Base-by-base conservation (phyloP, 2,888 invertebrate species). In the Chrysolina americana region DNA sequence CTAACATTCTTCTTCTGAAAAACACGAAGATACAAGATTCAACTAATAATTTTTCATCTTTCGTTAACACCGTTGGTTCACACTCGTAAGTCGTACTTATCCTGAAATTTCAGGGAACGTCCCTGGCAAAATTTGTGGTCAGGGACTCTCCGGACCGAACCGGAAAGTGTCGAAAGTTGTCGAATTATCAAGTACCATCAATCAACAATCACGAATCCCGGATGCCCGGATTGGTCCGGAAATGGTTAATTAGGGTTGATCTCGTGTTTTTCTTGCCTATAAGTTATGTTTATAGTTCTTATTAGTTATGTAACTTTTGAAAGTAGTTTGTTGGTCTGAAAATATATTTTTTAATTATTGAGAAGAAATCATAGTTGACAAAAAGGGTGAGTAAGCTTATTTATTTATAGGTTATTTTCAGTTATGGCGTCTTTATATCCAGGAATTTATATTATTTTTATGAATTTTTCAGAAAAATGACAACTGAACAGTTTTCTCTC, bases 401-500 rank as follows among this genome's bases (percentile, higher is more conserved):
- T 76, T 79, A 77, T 79, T 80, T 81, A 71, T 81, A 81, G 81
- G 81, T 82, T 83, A 81, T 73, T 79, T 79, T 74, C 70, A 75
- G 76, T 36, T 68, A 78, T 81, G 78, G 79, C 78, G 78, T 76
- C 75, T 77, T 68, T 13, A n/a, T n/a, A 19, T 59, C 41, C 21
- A 21, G 74, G 44, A 66, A 75, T 71, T 75, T 66, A 75, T 76
- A 48, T 64, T 70, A 65, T 65, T 53, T 71, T 74, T 71, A 68
- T 68, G 73, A 28, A 73, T 73, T 78, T 76, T 78, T 47, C 69
- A 79, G 78, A 71, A 85, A 83, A 81, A 87, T 87, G 86, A 85
- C 87, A 74, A 89, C 91, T 68, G 93, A 93, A 88, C 93, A 93
- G 87, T 93, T 93, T 87, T 93, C 94, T 71, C 88, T 94, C 82